phyloP scores from a whole-genome alignment of 2,888 invertebrate genomes.

The Lordiphosa fenestrarum region DNA sequence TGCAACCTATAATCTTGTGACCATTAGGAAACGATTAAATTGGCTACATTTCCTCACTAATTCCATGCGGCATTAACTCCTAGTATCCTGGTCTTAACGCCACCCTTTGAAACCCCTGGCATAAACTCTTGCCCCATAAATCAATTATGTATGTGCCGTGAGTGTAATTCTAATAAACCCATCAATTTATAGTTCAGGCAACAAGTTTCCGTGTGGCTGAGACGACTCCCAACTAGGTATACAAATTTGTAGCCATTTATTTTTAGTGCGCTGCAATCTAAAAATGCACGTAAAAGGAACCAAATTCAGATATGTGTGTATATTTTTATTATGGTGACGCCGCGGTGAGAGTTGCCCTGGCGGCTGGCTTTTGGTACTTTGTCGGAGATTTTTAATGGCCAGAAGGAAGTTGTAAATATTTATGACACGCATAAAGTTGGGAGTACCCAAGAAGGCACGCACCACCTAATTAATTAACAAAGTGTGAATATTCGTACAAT shows the following conservation, averaged over 20 bases:
- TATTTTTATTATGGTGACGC: constrained; percentile 36
- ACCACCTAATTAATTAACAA: constrained; percentile 62
- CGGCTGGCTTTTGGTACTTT: constrained; percentile 25
- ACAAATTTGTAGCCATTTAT: constrained; percentile 27
- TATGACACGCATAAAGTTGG: constrained; percentile 55
- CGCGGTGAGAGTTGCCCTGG: constrained; percentile 21
- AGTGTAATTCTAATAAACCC: constrained; percentile 39
- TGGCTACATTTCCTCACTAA: no score
- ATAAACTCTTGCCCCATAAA: constrained; percentile 41
- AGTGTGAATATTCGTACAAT: constrained; percentile 52
- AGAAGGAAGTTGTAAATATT: constrained; percentile 68
- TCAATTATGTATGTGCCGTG: constrained; percentile 52
- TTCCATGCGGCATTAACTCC: constrained; percentile 19
- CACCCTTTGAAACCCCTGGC: constrained; percentile 4
- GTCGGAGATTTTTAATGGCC: constrained; percentile 50
- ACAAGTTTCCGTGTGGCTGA: constrained; percentile 40
- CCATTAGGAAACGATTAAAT: no score
- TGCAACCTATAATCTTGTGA: no score
- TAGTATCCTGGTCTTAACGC: constrained; percentile 26
- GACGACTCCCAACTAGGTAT: neutral
- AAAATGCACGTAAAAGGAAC: constrained; percentile 43
- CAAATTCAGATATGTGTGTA: neutral
- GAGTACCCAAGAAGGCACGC: constrained; percentile 28
- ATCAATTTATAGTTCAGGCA: constrained; percentile 46
- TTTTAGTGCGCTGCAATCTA: constrained; percentile 40